Evolutionary conservation across 2,113 vertebrate genomes (phyloP).

Genomic region (Bostrychus sinensis): DNA sequence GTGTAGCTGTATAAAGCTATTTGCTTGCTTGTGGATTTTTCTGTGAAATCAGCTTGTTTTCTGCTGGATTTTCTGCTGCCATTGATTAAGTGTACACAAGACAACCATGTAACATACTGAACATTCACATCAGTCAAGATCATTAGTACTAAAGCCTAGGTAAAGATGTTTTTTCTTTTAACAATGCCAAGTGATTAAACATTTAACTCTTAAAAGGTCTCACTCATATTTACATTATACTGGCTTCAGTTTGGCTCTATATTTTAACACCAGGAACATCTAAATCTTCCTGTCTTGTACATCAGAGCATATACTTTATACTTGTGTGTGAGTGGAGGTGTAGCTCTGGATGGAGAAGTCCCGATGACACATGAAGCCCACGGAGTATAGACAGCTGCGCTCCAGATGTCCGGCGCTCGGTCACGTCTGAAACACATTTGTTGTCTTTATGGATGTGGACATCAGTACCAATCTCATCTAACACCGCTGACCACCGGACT

Average conservation of each 20-base stretch:
- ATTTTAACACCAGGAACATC: background rate
- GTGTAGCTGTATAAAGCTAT: too few species aligned
- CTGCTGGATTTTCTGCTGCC: too few species aligned
- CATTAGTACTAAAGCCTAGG: too few species aligned
- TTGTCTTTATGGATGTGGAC: constrained; percentile 67
- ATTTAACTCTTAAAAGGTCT: too few species aligned
- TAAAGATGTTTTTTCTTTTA: too few species aligned
- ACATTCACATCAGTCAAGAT: too few species aligned
- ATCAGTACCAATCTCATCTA: constrained; percentile 45
- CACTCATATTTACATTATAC: too few species aligned
- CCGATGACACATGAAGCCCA: constrained; percentile 58
- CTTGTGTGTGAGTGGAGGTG: constrained; percentile 37
- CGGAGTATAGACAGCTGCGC: constrained; percentile 64
- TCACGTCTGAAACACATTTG: constrained; percentile 72
- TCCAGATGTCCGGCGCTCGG: constrained; percentile 66
- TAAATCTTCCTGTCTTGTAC: constrained; percentile 3
- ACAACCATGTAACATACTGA: too few species aligned
- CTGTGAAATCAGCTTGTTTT: too few species aligned
- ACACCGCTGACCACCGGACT: constrained; percentile 46
- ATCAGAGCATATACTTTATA: background rate
- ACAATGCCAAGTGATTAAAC: too few species aligned
- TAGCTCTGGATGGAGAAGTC: constrained; percentile 40
- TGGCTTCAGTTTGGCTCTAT: background rate
- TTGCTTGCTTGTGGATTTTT: too few species aligned
- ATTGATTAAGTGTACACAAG: too few species aligned